These are phyloP conservation scores for Lysandra bellargus DNA, from an alignment of 2,888 invertebrate species.

Conservation along the genomic window DNA sequence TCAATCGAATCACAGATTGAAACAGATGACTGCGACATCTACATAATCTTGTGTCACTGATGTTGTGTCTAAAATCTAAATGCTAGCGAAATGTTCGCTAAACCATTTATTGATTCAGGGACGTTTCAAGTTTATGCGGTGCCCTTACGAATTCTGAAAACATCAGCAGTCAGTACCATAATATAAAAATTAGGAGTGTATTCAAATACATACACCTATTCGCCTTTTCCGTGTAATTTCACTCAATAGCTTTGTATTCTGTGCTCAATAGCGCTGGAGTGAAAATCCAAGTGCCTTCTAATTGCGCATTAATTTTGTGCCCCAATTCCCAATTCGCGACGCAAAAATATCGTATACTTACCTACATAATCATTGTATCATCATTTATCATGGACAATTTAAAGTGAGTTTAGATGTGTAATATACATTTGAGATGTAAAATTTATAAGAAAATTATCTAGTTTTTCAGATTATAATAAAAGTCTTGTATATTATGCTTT, in stretches of 20 bases:
- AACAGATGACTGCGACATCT: too few species aligned
- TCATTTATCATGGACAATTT: neutral
- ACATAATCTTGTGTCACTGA: too few species aligned
- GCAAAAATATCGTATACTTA: neutral
- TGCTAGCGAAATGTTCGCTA: neutral
- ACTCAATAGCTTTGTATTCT: neutral
- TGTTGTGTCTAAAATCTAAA: too few species aligned
- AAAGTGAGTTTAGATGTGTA: neutral
- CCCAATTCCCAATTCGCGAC: neutral
- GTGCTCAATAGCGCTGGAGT: slow-evolving; percentile 4
- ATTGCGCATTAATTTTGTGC: slow-evolving; percentile 33
- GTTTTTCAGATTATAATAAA: too few species aligned
- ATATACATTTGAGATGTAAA: too few species aligned
- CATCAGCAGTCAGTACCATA: neutral
- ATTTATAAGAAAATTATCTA: too few species aligned
- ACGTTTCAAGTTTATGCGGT: too few species aligned
- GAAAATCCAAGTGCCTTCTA: slow-evolving; percentile 31
- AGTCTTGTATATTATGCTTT: too few species aligned
- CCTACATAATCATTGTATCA: neutral
- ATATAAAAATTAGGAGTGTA: slow-evolving; percentile 4
- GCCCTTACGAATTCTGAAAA: neutral
- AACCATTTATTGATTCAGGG: neutral
- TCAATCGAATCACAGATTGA: too few species aligned
- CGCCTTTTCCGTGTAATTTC: slow-evolving; percentile 4
- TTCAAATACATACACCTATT: slow-evolving; percentile 10